A percentile compares a stretch with the other conserved stretches of the same genome.
phyloP scores from a whole-genome alignment of 2,113 vertebrate genomes.

The Oncorhynchus kisutch region DNA sequence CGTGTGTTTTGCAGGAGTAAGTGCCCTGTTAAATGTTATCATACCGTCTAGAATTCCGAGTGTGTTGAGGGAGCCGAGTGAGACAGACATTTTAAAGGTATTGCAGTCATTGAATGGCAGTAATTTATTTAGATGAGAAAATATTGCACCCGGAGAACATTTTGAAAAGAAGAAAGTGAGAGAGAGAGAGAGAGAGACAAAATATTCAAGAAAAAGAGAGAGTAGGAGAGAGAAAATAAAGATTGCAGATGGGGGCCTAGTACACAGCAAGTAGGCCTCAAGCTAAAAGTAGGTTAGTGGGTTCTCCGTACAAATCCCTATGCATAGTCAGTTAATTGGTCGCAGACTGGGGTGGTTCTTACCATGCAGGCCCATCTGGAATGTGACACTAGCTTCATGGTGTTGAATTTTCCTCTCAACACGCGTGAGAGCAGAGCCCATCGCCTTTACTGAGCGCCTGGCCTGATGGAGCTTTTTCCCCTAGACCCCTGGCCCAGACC shows the following conservation, averaged over 20 bases:
- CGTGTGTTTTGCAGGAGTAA: conserved; percentile 13
- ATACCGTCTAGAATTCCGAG: background rate
- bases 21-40: conserved; percentile 8
- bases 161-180: background rate
- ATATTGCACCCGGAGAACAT: background rate
- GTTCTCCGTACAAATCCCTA: conserved; percentile 62
- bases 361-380: conserved; percentile 43
- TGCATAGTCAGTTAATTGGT: conserved; percentile 67
- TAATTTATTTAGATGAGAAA: background rate
- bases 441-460: conserved; percentile 16
- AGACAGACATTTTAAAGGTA: background rate
- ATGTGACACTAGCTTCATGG: conserved; percentile 41
- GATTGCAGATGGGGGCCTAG: background rate
- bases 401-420: conserved; percentile 31
- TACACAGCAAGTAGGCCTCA: conserved; percentile 10
- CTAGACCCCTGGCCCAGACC: conserved; percentile 1
- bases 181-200: background rate
- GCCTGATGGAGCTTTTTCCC: conserved; percentile 38
- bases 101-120: background rate
- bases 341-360: conserved; percentile 57
- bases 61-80: background rate
- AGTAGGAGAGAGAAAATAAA: background rate
- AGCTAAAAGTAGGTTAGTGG: conserved; percentile 70
- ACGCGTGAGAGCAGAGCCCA: conserved; percentile 49
- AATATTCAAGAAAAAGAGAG: background rate